Percentiles rank a stretch among this genome's conserved stretches.
These are phyloP conservation scores for Physella acuta DNA, from an alignment of 1,140 invertebrate species.

Conservation along the genomic window DNA sequence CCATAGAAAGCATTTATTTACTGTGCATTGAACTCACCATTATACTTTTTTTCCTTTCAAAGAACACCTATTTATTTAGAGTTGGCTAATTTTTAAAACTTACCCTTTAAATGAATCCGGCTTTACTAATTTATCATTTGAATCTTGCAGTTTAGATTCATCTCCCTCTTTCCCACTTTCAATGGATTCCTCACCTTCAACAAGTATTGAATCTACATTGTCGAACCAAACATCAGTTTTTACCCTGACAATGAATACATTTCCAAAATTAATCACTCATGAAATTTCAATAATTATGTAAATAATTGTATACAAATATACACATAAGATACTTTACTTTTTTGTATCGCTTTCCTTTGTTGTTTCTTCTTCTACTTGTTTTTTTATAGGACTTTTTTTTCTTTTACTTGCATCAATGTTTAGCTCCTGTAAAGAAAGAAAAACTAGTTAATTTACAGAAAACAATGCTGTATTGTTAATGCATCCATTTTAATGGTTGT, in stretches of 20 bases:
- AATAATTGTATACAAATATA: not conserved
- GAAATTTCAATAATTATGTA: not conserved
- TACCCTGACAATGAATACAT: not conserved
- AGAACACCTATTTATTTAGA: too few species aligned
- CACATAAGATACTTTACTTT: not conserved
- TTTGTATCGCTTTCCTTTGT: not conserved
- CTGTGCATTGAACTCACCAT: too few species aligned
- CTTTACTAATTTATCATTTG: not conserved
- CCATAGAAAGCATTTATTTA: too few species aligned
- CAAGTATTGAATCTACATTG: slow-evolving; percentile 15
- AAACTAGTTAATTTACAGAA: not conserved
- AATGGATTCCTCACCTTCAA: not conserved
- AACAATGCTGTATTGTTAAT: not conserved
- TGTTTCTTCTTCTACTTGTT: not conserved
- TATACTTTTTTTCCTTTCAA: too few species aligned
- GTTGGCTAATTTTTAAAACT: too few species aligned
- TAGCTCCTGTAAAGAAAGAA: not conserved
- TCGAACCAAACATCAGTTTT: slow-evolving; percentile 24
- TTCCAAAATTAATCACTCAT: not conserved
- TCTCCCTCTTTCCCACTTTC: not conserved
- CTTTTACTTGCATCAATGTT: not conserved
- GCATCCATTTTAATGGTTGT: not conserved
- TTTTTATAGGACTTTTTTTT: slow-evolving; percentile 1
- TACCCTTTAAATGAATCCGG: slow-evolving; percentile 14
- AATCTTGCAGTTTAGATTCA: not conserved